A percentile compares a stretch with the other conserved stretches of the same genome.
Conservation (phyloP, 2,888 invertebrate species). For the Parascotia fuliginaria region DNA sequence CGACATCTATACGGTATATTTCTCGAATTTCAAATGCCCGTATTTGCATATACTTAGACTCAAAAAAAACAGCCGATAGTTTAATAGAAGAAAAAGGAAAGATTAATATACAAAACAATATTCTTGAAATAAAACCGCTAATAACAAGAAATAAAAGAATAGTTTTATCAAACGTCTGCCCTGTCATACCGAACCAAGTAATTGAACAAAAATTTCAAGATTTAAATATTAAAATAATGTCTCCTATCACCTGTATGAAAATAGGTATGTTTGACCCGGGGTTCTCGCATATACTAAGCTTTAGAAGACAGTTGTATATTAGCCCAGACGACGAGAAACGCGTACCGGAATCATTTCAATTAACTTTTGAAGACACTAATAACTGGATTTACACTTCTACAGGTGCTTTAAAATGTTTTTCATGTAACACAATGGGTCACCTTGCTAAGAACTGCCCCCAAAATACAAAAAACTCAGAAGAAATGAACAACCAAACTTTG, state of each 20-base stretch:
- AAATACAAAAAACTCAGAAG: neutral
- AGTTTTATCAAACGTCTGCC: constrained; percentile 26
- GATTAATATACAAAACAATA: too few relatives aligned
- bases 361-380: constrained; percentile 4
- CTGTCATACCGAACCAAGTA: constrained; percentile 15
- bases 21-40: too few relatives aligned
- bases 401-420: constrained; percentile 7
- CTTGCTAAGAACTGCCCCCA: constrained; percentile 16
- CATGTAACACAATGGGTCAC: constrained; percentile 12
- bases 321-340: neutral
- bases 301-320: constrained; percentile 13
- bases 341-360: constrained; percentile 6
- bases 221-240: constrained; percentile 1
- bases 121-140: constrained; percentile 26
- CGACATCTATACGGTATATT: too few relatives aligned
- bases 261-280: too few relatives aligned
- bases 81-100: too few relatives aligned
- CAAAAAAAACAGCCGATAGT: too few relatives aligned
- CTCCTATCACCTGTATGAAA: too few relatives aligned
- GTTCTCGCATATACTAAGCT: constrained; percentile 24
- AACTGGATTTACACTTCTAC: constrained; percentile 11
- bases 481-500: too few relatives aligned
- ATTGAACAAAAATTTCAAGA: constrained; percentile 12
- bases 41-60: too few relatives aligned
- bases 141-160: constrained; percentile 31